Percentiles rank a stretch among this genome's conserved stretches.
Evolutionary conservation across 2,113 vertebrate species (phyloP).

Genomic region (Archocentrus centrarchus): DNA sequence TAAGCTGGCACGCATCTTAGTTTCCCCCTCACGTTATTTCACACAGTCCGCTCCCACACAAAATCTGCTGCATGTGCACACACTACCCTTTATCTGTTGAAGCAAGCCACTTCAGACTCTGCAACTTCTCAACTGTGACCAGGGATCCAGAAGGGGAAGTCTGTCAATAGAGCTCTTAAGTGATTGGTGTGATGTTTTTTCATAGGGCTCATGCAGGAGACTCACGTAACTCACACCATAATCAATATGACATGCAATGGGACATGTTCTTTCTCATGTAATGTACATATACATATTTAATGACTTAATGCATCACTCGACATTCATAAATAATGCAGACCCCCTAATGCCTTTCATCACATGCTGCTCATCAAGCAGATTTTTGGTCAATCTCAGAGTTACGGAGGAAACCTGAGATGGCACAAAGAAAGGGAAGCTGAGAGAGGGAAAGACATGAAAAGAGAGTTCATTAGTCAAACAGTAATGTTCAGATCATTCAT

Average conservation of each 20-base stretch:
- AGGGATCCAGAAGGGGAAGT: conserved; percentile 8
- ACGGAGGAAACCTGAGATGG: conserved; percentile 59
- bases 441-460: conserved; percentile 49
- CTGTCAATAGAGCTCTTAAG: conserved; percentile 66
- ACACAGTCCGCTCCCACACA: conserved; percentile 53
- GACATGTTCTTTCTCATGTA: conserved; percentile 78
- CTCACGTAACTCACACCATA: conserved; percentile 70
- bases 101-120: conserved; percentile 52
- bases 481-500: conserved; percentile 67
- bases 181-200: conserved; percentile 64
- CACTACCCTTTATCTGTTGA: conserved; percentile 41
- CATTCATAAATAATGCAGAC: conserved; percentile 76
- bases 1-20: conserved; percentile 48
- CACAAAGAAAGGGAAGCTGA: conserved; percentile 28
- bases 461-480: conserved; percentile 64
- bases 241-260: conserved; percentile 79
- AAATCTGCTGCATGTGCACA: conserved; percentile 70
- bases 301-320: conserved; percentile 78
- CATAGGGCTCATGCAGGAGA: conserved; percentile 53
- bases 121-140: conserved; percentile 54
- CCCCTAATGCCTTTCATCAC: conserved; percentile 76
- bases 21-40: conserved; percentile 61
- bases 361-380: conserved; percentile 75
- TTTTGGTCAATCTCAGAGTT: conserved; percentile 65
- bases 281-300: conserved; percentile 79